Conservation (phyloP, 2,888 invertebrate genomes). For the Luperina nickerlii region DNA sequence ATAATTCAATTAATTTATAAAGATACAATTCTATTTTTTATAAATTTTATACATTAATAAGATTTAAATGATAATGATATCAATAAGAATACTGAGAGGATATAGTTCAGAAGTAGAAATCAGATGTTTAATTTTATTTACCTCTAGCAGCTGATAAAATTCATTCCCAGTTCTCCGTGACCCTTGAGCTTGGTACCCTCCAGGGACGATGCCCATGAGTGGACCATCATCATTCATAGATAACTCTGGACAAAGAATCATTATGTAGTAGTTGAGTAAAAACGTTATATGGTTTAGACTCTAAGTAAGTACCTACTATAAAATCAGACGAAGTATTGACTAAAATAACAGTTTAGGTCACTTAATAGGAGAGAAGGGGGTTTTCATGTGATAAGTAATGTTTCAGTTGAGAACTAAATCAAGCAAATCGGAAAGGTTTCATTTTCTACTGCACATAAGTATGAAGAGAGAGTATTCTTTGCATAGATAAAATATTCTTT, state of each 20-base stretch:
- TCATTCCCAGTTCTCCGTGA: slow-evolving; percentile 43
- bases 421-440: no score
- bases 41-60: not conserved
- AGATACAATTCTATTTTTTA: not conserved
- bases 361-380: not conserved
- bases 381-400: no score
- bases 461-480: not conserved
- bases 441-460: not conserved
- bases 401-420: not conserved
- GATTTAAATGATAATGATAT: not conserved
- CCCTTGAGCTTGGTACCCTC: slow-evolving; percentile 70
- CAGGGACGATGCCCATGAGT: slow-evolving; percentile 61
- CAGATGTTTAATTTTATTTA: slow-evolving; percentile 18
- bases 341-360: not conserved
- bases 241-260: slow-evolving; percentile 49
- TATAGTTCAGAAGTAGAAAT: not conserved
- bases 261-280: not conserved
- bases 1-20: slow-evolving; percentile 4
- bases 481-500: not conserved
- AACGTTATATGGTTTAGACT: not conserved
- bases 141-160: slow-evolving; percentile 51
- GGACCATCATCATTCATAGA: slow-evolving; percentile 44
- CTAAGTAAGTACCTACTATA: not conserved
- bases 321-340: not conserved
- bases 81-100: not conserved